Base-by-base conservation (phyloP, 2,113 vertebrate species). In the Corydoras sp. region DNA sequence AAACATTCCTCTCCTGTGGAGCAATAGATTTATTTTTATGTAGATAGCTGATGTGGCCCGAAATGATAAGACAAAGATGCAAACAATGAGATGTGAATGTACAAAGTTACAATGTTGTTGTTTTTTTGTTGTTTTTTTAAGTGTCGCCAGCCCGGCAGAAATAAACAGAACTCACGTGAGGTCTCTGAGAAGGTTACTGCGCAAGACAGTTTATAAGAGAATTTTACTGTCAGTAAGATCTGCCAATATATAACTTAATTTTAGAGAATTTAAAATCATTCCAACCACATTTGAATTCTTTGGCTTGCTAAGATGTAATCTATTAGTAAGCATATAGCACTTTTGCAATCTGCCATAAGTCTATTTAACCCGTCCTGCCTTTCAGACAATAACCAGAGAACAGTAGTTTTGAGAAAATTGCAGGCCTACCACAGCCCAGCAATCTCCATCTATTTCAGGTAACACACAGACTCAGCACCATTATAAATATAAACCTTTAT, bases 1-100 rank as follows among this genome's bases (percentile, higher is more conserved):
- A 92, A 62, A 77, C 90, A 92, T 77, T 90, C 89, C 11, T 90
- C 87, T 53, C 86, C 88, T 90, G 70, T 30, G 71, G 56, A 65
- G 10, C 62, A 71, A 35, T 18, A 55, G 5, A 59, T 58, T 12
- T 18, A 63, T 24, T 48, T 63, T 13, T 35, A 15, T 48, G 30
- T 9, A 24, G 10, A 43, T 62, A 62, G 15, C 18, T 48, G 13
- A 55, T 74, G 14, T 56, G 35, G 35, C 30, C 10, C 30, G 32
- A 31, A 61, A 56, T 12, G 31, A 32, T 49, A 14, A n/a, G 65
- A 65, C 35, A 51, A 56, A 71, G 65, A 58, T 32, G 10, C n/a
- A 15, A 43, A 2, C 4, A 2, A 43, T 43, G 2, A 43, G 35
- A 43, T 43, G 7, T 5, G 4, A 43, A 43, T 43, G 35, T 8